Conservation (phyloP, 2,888 invertebrate species). For the Altica lythri region DNA sequence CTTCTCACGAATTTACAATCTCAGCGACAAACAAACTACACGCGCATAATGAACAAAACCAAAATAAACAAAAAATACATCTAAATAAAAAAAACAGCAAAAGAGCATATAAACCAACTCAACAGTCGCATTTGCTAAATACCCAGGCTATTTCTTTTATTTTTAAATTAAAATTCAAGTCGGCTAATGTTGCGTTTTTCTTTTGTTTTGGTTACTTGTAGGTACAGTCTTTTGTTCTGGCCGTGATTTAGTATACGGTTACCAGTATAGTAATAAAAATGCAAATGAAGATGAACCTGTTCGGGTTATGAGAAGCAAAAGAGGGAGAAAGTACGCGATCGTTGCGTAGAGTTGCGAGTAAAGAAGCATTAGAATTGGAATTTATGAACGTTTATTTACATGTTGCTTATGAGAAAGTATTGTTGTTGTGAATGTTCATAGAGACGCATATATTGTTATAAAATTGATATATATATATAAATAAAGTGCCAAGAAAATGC, state of each 20-base stretch:
- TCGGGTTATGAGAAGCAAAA: neutral
- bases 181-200: slow-evolving; percentile 52
- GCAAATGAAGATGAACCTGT: slow-evolving; percentile 45
- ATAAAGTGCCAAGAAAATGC: too few species aligned
- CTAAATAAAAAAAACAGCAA: slow-evolving; percentile 15
- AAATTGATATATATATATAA: too few species aligned
- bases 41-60: slow-evolving; percentile 37
- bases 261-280: slow-evolving; percentile 51
- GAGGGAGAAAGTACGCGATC: too few species aligned
- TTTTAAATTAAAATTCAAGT: slow-evolving; percentile 53
- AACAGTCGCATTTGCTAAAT: slow-evolving; percentile 38
- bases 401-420: too few species aligned
- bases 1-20: too few species aligned
- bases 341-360: too few species aligned
- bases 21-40: slow-evolving; percentile 1
- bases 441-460: too few species aligned
- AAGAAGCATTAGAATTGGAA: too few species aligned
- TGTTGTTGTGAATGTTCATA: too few species aligned
- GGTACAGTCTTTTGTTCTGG: slow-evolving; percentile 50
- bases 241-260: slow-evolving; percentile 49
- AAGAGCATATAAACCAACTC: slow-evolving; percentile 24
- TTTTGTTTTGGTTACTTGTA: slow-evolving; percentile 45
- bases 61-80: slow-evolving; percentile 29
- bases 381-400: too few species aligned
- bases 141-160: slow-evolving; percentile 40